Evolutionary conservation across 2,113 vertebrate genomes (phyloP).

Genomic region (Pithys albifrons): DNA sequence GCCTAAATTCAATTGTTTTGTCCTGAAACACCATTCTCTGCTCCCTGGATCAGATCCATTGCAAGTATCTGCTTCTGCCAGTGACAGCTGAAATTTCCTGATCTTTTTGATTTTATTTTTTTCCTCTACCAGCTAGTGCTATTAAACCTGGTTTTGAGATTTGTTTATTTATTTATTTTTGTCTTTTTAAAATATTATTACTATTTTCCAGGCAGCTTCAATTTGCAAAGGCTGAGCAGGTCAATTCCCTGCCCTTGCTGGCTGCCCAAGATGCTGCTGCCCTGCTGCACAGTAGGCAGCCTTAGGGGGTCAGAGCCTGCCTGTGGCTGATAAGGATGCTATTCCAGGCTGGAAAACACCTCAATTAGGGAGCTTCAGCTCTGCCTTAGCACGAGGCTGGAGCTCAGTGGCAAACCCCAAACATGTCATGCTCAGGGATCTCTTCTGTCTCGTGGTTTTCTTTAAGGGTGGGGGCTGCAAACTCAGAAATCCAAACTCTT

Average conservation of each 20-base stretch:
- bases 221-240: conserved; percentile 48
- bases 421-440: neutral
- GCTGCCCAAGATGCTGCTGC: conserved; percentile 47
- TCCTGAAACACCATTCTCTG: neutral
- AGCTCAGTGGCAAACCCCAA: conserved; percentile 2
- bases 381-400: neutral
- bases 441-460: neutral
- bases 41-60: neutral
- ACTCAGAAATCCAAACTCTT: neutral
- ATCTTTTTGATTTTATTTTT: neutral
- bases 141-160: neutral
- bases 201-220: neutral
- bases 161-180: neutral
- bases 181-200: neutral
- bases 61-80: neutral
- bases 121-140: neutral
- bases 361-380: conserved; percentile 42
- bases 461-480: neutral
- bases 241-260: conserved; percentile 68
- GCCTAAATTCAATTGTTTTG: neutral
- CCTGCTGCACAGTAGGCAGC: conserved; percentile 52
- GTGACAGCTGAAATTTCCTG: neutral
- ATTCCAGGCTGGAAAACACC: conserved; percentile 56
- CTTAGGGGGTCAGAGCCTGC: conserved; percentile 62
- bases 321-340: conserved; percentile 62